Percentiles rank a stretch among this genome's conserved stretches.
These are phyloP conservation scores for Lasiurus borealis DNA, from an alignment of 2,113 vertebrate genomes.

Conservation along the genomic window DNA sequence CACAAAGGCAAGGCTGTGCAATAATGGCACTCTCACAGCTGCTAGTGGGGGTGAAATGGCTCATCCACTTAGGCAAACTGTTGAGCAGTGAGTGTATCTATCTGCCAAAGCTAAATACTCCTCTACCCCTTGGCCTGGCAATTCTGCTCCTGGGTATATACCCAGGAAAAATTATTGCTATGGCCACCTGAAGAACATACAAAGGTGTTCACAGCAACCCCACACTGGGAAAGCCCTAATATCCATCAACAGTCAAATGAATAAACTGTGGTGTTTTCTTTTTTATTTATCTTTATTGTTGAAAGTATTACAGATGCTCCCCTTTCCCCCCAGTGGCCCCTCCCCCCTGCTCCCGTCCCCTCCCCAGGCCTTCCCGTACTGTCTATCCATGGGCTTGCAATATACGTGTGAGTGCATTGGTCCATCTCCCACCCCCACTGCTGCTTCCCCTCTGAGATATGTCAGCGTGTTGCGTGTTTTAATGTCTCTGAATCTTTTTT, in stretches of 20 bases:
- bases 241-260: neutral
- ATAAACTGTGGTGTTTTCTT: neutral
- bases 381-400: too few relatives aligned
- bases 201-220: neutral
- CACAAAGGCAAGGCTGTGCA: neutral
- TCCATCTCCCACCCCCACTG: too few relatives aligned
- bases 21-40: too few relatives aligned
- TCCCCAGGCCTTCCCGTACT: too few relatives aligned
- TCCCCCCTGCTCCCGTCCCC: too few relatives aligned
- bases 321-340: too few relatives aligned
- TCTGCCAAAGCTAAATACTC: neutral
- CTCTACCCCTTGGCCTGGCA: neutral
- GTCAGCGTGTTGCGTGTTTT: too few relatives aligned
- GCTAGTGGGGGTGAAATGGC: neutral
- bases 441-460: too few relatives aligned
- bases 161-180: neutral
- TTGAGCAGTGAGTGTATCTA: neutral
- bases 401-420: too few relatives aligned
- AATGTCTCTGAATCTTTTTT: too few relatives aligned
- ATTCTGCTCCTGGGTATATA: neutral
- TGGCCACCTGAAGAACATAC: neutral
- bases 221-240: neutral
- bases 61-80: neutral
- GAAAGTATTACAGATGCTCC: too few relatives aligned
- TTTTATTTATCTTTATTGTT: too few relatives aligned